phyloP scores from a whole-genome alignment of 1,140 invertebrate species.

The Heliconius hermathena region DNA sequence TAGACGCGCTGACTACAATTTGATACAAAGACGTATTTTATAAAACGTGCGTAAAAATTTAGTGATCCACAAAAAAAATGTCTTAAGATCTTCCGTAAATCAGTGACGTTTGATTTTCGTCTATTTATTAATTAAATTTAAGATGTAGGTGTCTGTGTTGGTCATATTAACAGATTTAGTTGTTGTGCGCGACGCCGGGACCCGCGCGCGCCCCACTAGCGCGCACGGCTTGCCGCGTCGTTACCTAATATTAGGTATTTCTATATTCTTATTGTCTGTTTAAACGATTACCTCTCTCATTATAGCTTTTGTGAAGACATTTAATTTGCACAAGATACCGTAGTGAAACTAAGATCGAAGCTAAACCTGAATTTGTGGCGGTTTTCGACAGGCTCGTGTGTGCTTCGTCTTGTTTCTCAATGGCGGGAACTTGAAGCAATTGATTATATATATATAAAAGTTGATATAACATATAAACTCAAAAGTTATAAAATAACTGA shows the following conservation, averaged over 20 bases:
- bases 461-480: neutral
- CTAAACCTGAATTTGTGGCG: constrained; percentile 59
- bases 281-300: constrained; percentile 78
- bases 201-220: constrained; percentile 18
- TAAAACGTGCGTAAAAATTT: constrained; percentile 64
- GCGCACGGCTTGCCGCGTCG: constrained; percentile 11
- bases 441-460: neutral
- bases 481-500: constrained; percentile 6
- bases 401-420: constrained; percentile 8
- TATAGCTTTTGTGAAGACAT: constrained; percentile 79
- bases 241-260: constrained; percentile 75
- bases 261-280: constrained; percentile 79
- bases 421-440: neutral
- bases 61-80: constrained; percentile 45
- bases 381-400: constrained; percentile 21
- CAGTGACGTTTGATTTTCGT: constrained; percentile 73
- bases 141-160: constrained; percentile 78
- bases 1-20: constrained; percentile 75
- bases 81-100: constrained; percentile 72
- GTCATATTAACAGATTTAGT: constrained; percentile 77
- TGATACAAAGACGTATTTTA: constrained; percentile 80
- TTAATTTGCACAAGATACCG: constrained; percentile 78
- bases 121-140: constrained; percentile 78
- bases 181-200: constrained; percentile 53
- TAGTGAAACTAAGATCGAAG: constrained; percentile 67